phyloP scores from a whole-genome alignment of 2,888 invertebrate species.

The Atrina japonica region DNA sequence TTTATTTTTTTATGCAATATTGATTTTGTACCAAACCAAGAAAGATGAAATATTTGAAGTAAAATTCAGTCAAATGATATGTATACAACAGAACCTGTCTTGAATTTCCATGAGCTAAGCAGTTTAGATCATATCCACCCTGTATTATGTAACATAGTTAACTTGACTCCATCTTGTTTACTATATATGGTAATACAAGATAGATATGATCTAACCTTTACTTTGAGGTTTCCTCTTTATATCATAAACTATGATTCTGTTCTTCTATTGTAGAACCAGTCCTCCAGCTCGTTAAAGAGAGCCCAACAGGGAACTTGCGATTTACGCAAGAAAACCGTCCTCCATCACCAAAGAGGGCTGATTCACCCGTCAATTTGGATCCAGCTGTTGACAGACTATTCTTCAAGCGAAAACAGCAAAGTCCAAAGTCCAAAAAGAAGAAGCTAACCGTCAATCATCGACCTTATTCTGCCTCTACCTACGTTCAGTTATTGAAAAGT shows the following conservation, averaged over 20 bases:
- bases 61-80: background rate
- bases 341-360: constrained; percentile 9
- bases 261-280: constrained; percentile 54
- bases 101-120: too few relatives aligned
- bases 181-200: too few relatives aligned
- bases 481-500: constrained; percentile 61
- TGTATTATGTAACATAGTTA: too few relatives aligned
- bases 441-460: constrained; percentile 71
- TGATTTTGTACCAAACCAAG: background rate
- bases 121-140: too few relatives aligned
- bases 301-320: constrained; percentile 16
- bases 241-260: background rate
- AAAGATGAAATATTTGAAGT: background rate
- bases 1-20: too few relatives aligned
- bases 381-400: constrained; percentile 58
- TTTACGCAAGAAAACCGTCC: constrained; percentile 30
- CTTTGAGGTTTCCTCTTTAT: too few relatives aligned
- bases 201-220: too few relatives aligned
- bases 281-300: constrained; percentile 44
- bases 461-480: constrained; percentile 74
- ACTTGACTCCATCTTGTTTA: too few relatives aligned
- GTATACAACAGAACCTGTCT: background rate
- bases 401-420: constrained; percentile 54
- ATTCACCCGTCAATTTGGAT: constrained; percentile 46
- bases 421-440: constrained; percentile 55